Conservation (phyloP, 1,140 invertebrate genomes). For the Rhyacophila brunnea region DNA sequence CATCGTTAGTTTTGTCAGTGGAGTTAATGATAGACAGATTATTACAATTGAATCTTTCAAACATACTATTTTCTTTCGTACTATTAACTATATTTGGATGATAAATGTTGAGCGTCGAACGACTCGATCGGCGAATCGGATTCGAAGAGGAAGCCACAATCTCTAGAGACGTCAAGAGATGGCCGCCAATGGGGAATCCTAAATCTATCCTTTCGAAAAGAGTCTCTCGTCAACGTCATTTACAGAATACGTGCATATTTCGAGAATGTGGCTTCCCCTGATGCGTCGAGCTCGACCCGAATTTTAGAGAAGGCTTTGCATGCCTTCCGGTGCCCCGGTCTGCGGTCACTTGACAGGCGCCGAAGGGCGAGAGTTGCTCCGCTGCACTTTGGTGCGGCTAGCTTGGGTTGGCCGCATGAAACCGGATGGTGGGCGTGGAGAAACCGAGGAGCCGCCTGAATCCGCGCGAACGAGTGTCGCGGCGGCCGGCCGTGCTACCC, state of each 20-base stretch:
- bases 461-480: conserved; percentile 41
- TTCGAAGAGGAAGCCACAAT: no score
- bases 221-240: no score
- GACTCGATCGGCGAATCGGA: no score
- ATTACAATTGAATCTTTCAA: conserved; percentile 4
- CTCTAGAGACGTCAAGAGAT: no score
- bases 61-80: conserved; percentile 5
- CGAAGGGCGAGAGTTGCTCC: conserved; percentile 8
- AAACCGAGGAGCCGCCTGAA: conserved; percentile 36
- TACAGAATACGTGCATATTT: no score
- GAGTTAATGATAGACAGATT: conserved; percentile 16
- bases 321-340: no score
- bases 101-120: conserved; percentile 16
- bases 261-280: no score
- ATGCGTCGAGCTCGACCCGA: no score
- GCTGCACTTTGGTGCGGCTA: conserved; percentile 37
- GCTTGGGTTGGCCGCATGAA: conserved; percentile 61
- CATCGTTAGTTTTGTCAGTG: conserved; percentile 29
- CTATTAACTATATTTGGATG: conserved; percentile 33
- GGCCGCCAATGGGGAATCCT: no score
- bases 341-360: conserved; percentile 24
- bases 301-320: no score
- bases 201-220: no score
- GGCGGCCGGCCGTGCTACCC: conserved; percentile 24
- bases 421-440: conserved; percentile 42